Conservation (phyloP, 92 coral and sea anemone genomes). For the Scolanthus callimorphus region DNA sequence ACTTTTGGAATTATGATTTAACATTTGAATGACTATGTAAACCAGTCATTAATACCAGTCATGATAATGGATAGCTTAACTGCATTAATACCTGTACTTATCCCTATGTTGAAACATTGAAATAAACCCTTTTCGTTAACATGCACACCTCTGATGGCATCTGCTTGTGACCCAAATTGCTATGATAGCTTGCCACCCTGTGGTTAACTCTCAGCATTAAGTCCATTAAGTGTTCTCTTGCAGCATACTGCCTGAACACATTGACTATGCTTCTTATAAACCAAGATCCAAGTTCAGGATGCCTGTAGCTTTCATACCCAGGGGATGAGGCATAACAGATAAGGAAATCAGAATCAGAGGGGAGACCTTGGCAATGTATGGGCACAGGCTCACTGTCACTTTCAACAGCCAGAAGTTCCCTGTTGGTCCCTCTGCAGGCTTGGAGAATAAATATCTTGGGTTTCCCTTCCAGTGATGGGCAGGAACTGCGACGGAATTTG, state of each 20-base stretch:
- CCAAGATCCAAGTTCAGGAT: conserved; percentile 72
- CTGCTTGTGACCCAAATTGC: conserved; percentile 60
- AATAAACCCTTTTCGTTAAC: conserved; percentile 71
- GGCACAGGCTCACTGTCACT: conserved; percentile 73
- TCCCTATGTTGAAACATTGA: conserved; percentile 3
- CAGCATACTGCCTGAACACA: conserved; percentile 44
- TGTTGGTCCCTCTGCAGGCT: conserved; percentile 75
- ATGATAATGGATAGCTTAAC: not conserved
- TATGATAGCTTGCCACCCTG: conserved; percentile 44
- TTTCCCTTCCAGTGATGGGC: conserved; percentile 66
- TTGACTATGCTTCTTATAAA: conserved; percentile 54
- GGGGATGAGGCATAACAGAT: conserved; percentile 82
- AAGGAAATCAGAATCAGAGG: conserved; percentile 82
- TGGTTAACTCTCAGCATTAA: conserved; percentile 81
- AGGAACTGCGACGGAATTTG: conserved; percentile 47
- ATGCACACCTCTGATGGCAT: conserved; percentile 88
- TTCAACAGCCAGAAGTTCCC: conserved; percentile 43
- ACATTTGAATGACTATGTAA: too few relatives aligned
- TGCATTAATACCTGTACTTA: not conserved
- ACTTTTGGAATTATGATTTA: too few relatives aligned
- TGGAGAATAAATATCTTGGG: conserved; percentile 88
- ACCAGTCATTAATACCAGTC: not conserved
- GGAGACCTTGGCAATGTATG: conserved; percentile 41
- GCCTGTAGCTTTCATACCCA: conserved; percentile 71
- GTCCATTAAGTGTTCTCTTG: conserved; percentile 80